Base-by-base conservation (phyloP, 2,888 invertebrate genomes). In the Pocota personata region DNA sequence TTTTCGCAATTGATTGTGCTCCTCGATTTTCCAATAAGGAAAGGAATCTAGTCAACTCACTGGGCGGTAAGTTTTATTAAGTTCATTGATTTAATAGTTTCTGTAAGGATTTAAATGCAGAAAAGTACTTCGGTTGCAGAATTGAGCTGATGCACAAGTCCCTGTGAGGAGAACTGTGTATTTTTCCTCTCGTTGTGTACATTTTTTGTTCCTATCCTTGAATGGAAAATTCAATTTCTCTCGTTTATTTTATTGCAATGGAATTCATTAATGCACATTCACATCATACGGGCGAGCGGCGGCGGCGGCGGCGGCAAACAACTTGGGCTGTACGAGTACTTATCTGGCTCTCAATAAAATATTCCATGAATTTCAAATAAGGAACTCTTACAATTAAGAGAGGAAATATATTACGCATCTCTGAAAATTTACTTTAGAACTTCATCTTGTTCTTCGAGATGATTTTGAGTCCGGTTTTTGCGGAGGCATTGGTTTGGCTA, bases 11-110 rank as follows among this genome's bases (percentile, higher is more conserved):
- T 86, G 76, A 86, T 82, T 72, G 82, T 67, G 30, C 76, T 67
- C 66, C 66, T 72, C 48, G 82, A 82, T 82, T 77, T 76, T 66
- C 76, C 86, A 82, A 86, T 86, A 82, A 86, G 82, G 86, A 86
- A 82, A 82, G 57, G 82, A 66, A 86, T 82, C 60, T 16, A 75
- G 69, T 62, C 67, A 86, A 86, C 86, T 82, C 86, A 82, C 86
- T 86, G 86, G 86, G 86, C 80, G 86, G 86, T 82, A 86, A 86
- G 76, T 86, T 86, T 86, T 86, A 86, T 86, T 86, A 86, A 86
- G 82, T 86, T 86, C 82, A 86, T 86, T 86, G 86, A 86, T 86
- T 86, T 86, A 86, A 86, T 80, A 80, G 67, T 86, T 80, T 80
- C 72, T 82, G 67, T n/a, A 62, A 86, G 82, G 76, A 86, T 86